Evolutionary conservation across 2,797 vertebrate species (phyloP).

Genomic region (Siniperca scherzeri): DNA sequence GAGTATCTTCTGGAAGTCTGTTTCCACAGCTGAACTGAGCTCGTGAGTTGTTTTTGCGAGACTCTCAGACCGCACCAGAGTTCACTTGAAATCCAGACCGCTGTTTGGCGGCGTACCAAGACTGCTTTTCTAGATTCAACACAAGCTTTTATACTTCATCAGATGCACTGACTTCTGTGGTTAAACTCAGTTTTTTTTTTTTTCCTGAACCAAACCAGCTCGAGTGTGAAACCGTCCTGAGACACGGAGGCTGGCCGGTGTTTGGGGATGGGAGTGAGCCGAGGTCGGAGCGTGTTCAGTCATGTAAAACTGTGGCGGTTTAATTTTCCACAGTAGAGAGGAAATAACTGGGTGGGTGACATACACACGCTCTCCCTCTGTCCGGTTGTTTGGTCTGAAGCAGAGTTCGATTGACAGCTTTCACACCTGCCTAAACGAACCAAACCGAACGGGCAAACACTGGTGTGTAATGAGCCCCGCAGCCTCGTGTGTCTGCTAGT

Average conservation of each 20-base stretch:
- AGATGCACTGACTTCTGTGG: background rate
- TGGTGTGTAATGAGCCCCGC: background rate
- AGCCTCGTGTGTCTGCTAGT: too few species aligned
- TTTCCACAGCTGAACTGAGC: conserved; percentile 7
- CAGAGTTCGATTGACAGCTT: too few species aligned
- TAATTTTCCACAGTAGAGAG: conserved; percentile 60
- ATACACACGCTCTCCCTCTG: background rate
- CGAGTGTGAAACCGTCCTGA: background rate
- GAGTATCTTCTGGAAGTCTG: background rate
- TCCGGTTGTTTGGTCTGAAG: background rate
- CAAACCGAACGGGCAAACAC: background rate
- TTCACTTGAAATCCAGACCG: background rate
- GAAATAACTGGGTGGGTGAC: conserved; percentile 63
- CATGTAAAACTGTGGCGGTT: conserved; percentile 33
- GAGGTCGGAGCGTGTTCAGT: conserved; percentile 16
- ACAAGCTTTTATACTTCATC: background rate
- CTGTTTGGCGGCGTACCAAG: background rate
- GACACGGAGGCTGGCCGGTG: background rate
- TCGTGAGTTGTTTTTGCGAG: background rate
- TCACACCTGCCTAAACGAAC: too few species aligned
- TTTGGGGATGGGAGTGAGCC: conserved; percentile 2
- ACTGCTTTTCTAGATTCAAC: background rate
- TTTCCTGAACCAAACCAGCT: too few species aligned
- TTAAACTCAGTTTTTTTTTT: too few species aligned
- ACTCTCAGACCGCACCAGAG: background rate